Base-by-base conservation (phyloP, 2,888 invertebrate genomes). In the Cataglyphis rosenhaueri region DNA sequence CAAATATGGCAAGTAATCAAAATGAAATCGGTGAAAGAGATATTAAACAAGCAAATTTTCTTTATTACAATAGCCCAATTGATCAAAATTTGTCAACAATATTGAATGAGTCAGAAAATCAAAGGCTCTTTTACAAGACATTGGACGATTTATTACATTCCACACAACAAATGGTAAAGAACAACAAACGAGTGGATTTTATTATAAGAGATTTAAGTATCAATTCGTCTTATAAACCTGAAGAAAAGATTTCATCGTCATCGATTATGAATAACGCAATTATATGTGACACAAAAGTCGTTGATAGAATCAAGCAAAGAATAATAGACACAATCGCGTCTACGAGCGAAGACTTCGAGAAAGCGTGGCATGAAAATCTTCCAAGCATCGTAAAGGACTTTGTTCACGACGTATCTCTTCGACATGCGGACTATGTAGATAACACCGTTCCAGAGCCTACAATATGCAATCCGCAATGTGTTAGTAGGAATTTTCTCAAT, bases 1-100 rank as follows among this genome's bases (percentile, higher is more conserved):
- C n/a, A 70, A 32, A 21, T 35, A 79, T 79, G 78, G 71, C 44
- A n/a, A 35, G 32, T 57, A 44, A 70, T 0, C 29, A 10, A 32
- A 59, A 32, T 21, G n/a, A 44, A 55, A 55, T 41, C 10, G 9
- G 4, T 29, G 32, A 4, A 6, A 59, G 6, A 44, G 32, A 44
- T n/a, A 32, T 5, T 41, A 18, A 32, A 18, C 68, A 21, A 32
- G 52, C 38, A 15, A 44, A 70, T 41, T 44, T 61, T 25, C 2
- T 44, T n/a, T 21, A 61, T 32, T 61, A 25, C 21, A 21, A 32
- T 44, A 18, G 18, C 29, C 29, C 55, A 44, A 44, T 1, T 25
- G 12, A 59, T 12, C 21, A 25, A 32, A 21, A 1, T 12, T 35
- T 18, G n/a, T 15, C 57, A 12, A 38, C 57, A 12, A 38, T 5